A percentile compares a stretch with the other conserved stretches of the same genome.
phyloP scores from a whole-genome alignment of 1,140 invertebrate species.

The Oryctes rhinoceros region DNA sequence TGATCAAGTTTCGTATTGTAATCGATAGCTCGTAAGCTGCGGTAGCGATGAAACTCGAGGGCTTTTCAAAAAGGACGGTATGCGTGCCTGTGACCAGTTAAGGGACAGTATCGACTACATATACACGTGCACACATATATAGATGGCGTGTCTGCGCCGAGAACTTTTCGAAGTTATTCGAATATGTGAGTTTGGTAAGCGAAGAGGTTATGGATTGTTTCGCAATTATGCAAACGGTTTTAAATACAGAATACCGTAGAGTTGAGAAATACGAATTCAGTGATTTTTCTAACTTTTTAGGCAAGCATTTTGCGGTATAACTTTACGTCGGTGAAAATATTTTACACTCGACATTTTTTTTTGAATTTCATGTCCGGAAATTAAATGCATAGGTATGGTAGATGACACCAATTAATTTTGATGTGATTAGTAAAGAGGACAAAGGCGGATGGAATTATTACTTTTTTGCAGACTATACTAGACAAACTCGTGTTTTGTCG shows the following conservation, averaged over 20 bases:
- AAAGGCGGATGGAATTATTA: too few species aligned
- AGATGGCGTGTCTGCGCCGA: not conserved
- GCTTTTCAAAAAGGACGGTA: not conserved
- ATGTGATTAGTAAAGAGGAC: too few species aligned
- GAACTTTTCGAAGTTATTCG: not conserved
- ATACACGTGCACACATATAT: not conserved
- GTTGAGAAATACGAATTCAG: not conserved
- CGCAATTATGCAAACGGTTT: conserved; percentile 4
- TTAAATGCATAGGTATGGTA: too few species aligned
- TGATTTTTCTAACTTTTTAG: too few species aligned
- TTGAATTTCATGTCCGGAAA: too few species aligned
- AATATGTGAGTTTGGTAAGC: not conserved
- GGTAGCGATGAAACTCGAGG: not conserved
- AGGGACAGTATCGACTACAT: not conserved
- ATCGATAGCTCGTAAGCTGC: conserved; percentile 20
- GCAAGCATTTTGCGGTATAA: too few species aligned
- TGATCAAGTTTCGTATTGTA: conserved; percentile 35
- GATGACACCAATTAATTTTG: too few species aligned
- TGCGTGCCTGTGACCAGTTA: conserved; percentile 25
- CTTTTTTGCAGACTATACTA: too few species aligned
- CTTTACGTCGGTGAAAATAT: too few species aligned
- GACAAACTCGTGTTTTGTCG: too few species aligned
- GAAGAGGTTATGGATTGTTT: not conserved
- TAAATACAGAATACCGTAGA: not conserved
- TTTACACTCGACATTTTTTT: too few species aligned